phyloP scores from a whole-genome alignment of 1,140 invertebrate species.

The Ylistrum balloti region DNA sequence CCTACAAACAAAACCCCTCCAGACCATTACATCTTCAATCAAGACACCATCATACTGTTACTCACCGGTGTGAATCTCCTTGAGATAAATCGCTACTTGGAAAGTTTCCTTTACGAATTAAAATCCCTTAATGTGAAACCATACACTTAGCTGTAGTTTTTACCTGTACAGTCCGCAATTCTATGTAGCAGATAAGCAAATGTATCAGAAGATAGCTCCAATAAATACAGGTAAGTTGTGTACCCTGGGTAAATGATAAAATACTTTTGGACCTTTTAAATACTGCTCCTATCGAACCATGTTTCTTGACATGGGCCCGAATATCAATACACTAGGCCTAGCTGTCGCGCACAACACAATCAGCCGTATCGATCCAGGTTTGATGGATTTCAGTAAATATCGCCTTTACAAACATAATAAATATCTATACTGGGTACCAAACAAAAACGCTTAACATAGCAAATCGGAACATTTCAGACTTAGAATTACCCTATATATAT shows the following conservation, averaged over 20 bases:
- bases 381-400: neutral
- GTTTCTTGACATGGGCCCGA: neutral
- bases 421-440: neutral
- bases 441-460: too few relatives aligned
- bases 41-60: neutral
- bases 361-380: neutral
- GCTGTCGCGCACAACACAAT: neutral
- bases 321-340: neutral
- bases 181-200: neutral
- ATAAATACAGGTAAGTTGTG: neutral
- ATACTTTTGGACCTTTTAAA: neutral
- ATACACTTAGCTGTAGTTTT: neutral
- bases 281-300: neutral
- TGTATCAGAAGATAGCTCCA: neutral
- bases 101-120: neutral
- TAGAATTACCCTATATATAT: too few relatives aligned
- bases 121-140: neutral
- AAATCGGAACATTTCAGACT: too few relatives aligned
- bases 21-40: too few relatives aligned
- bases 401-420: neutral
- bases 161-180: neutral
- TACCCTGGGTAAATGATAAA: neutral
- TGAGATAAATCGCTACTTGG: neutral
- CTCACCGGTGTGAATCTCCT: neutral
- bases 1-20: too few relatives aligned